Conservation (phyloP, 2,888 invertebrate genomes). For the Cephonodes hylas region DNA sequence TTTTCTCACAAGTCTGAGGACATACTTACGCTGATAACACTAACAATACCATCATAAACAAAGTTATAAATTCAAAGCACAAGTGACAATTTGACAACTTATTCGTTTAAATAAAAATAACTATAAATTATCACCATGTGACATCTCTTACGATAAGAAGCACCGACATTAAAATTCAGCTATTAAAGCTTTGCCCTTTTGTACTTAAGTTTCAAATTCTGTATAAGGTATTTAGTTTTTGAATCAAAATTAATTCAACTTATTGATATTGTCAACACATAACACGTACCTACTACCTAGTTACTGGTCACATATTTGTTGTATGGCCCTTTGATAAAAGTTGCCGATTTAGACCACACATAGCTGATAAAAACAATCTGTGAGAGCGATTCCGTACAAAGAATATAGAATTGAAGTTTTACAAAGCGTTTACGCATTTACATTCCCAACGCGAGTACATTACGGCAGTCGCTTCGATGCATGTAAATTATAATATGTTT, state of each 20-base stretch:
- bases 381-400: slow-evolving; percentile 44
- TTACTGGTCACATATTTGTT: neutral
- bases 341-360: slow-evolving; percentile 8
- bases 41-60: slow-evolving; percentile 37
- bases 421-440: slow-evolving; percentile 63
- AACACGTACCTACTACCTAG: neutral
- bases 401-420: slow-evolving; percentile 48
- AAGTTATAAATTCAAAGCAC: slow-evolving; percentile 45
- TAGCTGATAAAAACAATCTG: slow-evolving; percentile 15
- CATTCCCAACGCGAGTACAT: slow-evolving; percentile 73
- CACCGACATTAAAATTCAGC: neutral
- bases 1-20: slow-evolving; percentile 28
- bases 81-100: slow-evolving; percentile 37
- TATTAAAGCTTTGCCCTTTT: neutral
- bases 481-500: slow-evolving; percentile 77
- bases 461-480: slow-evolving; percentile 76
- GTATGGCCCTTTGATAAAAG: slow-evolving; percentile 15
- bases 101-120: slow-evolving; percentile 36
- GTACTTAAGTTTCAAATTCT: too few relatives aligned
- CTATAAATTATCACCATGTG: neutral
- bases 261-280: neutral
- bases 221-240: too few relatives aligned
- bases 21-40: slow-evolving; percentile 15
- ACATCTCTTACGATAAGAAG: neutral
- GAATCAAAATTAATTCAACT: neutral